Evolutionary conservation across 2,888 invertebrate species (phyloP).

Genomic region (Drosophila mayaguana): DNA sequence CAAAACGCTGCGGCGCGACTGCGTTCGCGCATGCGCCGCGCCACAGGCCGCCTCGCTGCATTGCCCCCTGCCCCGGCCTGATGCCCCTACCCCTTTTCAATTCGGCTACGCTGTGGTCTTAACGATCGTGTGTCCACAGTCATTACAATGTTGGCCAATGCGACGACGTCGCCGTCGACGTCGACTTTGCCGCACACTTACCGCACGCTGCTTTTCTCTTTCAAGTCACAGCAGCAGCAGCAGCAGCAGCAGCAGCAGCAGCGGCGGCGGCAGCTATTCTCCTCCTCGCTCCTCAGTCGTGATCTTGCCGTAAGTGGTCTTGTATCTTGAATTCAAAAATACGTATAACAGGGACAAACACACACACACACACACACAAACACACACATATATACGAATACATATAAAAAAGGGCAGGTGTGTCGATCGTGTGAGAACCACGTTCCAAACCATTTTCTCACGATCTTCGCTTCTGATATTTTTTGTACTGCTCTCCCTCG

Average conservation of each 20-base stretch:
- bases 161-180: constrained; percentile 50
- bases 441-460: constrained; percentile 86
- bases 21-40: constrained; percentile 72
- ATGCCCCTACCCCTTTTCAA: constrained; percentile 43
- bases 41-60: constrained; percentile 46
- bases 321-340: constrained; percentile 81
- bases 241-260: constrained; percentile 16
- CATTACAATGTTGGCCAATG: constrained; percentile 83
- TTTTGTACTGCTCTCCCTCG: constrained; percentile 48
- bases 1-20: constrained; percentile 64
- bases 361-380: constrained; percentile 28
- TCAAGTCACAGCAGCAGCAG: constrained; percentile 45
- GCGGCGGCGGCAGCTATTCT: constrained; percentile 27
- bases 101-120: constrained; percentile 66
- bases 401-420: constrained; percentile 85
- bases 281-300: constrained; percentile 74
- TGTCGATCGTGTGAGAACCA: constrained; percentile 86
- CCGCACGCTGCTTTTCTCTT: constrained; percentile 80
- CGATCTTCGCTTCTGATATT: constrained; percentile 85
- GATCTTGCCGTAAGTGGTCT: constrained; percentile 85
- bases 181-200: constrained; percentile 68
- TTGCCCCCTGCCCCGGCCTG: not conserved
- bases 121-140: constrained; percentile 84
- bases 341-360: constrained; percentile 59
- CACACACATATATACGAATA: constrained; percentile 17